Conservation (phyloP, 2,888 invertebrate genomes). For the Callimorpha dominula region DNA sequence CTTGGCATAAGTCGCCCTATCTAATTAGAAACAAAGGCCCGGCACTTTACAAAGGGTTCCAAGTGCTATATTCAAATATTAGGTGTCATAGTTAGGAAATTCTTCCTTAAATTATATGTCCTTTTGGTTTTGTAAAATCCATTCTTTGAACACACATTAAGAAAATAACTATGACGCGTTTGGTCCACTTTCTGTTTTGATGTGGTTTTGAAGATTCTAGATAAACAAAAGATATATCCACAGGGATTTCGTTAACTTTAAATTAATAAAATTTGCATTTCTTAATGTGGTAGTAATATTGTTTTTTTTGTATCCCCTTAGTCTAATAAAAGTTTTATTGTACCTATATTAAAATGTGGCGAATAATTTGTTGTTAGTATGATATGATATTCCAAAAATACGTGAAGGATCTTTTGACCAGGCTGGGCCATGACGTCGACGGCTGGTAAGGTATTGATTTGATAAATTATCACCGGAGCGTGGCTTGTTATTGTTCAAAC, state of each 20-base stretch:
- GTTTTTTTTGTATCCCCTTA: neutral
- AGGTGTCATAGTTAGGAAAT: slow-evolving; percentile 14
- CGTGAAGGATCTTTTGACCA: too few species aligned
- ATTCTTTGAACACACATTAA: slow-evolving; percentile 46
- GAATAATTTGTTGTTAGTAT: too few species aligned
- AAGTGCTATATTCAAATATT: slow-evolving; percentile 16
- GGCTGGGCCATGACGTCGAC: too few species aligned
- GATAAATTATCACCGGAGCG: too few species aligned
- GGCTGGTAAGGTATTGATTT: too few species aligned
- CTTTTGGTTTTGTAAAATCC: slow-evolving; percentile 13
- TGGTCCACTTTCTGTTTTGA: slow-evolving; percentile 42
- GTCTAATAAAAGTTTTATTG: too few species aligned
- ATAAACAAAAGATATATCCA: slow-evolving; percentile 23
- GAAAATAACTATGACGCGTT: slow-evolving; percentile 50
- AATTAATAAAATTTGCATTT: neutral
- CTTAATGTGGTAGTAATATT: neutral
- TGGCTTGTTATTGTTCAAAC: too few species aligned
- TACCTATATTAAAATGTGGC: too few species aligned
- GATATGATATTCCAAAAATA: too few species aligned
- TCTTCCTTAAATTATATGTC: neutral
- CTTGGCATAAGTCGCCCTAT: slow-evolving; percentile 48
- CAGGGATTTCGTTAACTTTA: neutral
- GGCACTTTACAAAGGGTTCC: slow-evolving; percentile 25
- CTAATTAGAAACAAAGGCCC: slow-evolving; percentile 30
- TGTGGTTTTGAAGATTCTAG: slow-evolving; percentile 35